phyloP scores from a whole-genome alignment of 2,888 invertebrate species.

The Aporophyla nigra region DNA sequence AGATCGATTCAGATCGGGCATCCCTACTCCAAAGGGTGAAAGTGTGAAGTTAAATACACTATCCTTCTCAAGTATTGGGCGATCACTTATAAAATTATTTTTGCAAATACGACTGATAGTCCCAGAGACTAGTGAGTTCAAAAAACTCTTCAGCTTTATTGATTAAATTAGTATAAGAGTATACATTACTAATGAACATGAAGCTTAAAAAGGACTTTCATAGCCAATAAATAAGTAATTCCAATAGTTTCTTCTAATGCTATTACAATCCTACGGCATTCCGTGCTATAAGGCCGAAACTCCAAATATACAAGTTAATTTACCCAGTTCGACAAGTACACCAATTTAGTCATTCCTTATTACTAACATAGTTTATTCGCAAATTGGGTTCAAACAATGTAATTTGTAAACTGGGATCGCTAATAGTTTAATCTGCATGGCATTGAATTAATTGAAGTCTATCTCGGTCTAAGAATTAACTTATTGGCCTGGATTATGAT shows the following conservation, averaged over 20 bases:
- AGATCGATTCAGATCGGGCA: too few species aligned
- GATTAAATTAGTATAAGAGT: too few species aligned
- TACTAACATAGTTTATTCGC: not conserved
- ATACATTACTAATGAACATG: not conserved
- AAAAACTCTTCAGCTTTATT: too few species aligned
- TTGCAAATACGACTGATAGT: too few species aligned
- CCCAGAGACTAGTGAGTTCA: too few species aligned
- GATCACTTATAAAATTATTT: too few species aligned
- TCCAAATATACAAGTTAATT: slow-evolving; percentile 22
- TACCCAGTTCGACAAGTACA: not conserved
- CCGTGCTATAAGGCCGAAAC: not conserved
- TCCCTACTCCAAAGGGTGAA: too few species aligned
- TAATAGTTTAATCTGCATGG: slow-evolving; percentile 30
- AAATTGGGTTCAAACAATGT: slow-evolving; percentile 1
- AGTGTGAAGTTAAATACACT: too few species aligned
- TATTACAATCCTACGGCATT: not conserved
- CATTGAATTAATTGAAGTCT: slow-evolving; percentile 28
- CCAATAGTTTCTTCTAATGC: not conserved
- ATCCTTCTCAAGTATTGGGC: too few species aligned
- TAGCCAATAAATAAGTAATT: not conserved
- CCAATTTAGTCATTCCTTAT: slow-evolving; percentile 3
- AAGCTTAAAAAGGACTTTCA: not conserved
- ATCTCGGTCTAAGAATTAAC: not conserved
- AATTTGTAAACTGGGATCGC: not conserved
- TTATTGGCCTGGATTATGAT: not conserved